Evolutionary conservation across 2,888 invertebrate genomes (phyloP).

Genomic region (Sialis fuliginosa): DNA sequence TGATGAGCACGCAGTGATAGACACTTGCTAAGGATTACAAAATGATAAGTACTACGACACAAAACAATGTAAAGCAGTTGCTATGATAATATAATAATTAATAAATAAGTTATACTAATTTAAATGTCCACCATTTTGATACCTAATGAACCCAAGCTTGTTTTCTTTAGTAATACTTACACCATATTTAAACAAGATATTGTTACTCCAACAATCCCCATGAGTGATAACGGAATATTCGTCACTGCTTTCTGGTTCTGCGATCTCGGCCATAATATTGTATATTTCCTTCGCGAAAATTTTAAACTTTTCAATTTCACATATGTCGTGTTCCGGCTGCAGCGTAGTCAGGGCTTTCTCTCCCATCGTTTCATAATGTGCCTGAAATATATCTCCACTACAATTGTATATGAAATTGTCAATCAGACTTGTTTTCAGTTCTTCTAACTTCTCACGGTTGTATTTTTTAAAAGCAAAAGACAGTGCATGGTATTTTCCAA

Average conservation of each 20-base stretch:
- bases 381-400: too few species aligned
- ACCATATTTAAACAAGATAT: constrained; percentile 15
- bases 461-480: background rate
- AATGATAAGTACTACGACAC: too few species aligned
- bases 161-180: constrained; percentile 4
- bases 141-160: too few species aligned
- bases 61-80: too few species aligned
- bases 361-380: background rate
- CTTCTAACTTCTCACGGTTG: too few species aligned
- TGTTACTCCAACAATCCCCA: constrained; percentile 16
- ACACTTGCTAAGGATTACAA: too few species aligned
- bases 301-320: constrained; percentile 6
- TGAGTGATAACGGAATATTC: constrained; percentile 15
- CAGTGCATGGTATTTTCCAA: constrained; percentile 1
- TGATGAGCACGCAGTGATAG: too few species aligned
- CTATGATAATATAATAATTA: too few species aligned
- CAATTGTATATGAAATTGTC: too few species aligned
- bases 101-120: too few species aligned
- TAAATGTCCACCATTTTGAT: too few species aligned
- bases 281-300: constrained; percentile 7
- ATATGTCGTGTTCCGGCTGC: background rate
- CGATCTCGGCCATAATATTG: background rate
- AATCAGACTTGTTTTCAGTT: too few species aligned
- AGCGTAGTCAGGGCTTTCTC: background rate
- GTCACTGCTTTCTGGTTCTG: constrained; percentile 8